Percentiles rank a stretch among this genome's conserved stretches.
phyloP scores from a whole-genome alignment of 1,140 invertebrate species.

The Pseudomyrmex pallidus region DNA sequence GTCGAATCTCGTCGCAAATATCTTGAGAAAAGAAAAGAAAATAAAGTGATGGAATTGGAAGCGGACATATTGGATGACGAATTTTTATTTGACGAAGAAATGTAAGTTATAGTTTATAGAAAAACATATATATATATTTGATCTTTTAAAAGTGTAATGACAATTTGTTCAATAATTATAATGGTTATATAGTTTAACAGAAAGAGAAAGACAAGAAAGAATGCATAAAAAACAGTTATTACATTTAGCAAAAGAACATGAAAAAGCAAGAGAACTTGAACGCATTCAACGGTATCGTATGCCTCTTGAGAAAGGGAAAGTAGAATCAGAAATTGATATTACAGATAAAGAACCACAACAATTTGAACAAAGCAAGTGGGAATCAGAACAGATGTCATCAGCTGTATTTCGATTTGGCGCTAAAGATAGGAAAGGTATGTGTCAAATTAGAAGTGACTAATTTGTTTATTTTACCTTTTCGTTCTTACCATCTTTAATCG shows the following conservation, averaged over 20 bases:
- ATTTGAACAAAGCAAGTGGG: constrained; percentile 99
- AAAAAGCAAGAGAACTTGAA: constrained; percentile 95
- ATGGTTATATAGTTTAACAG: constrained; percentile 89
- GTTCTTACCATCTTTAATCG: too few species aligned
- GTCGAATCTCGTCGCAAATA: constrained; percentile 97
- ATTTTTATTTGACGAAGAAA: constrained; percentile 95
- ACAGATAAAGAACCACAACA: constrained; percentile 95
- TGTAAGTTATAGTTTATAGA: constrained; percentile 86
- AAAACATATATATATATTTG: background rate
- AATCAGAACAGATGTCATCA: constrained; percentile 98
- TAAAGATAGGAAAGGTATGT: constrained; percentile 90
- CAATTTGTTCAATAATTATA: background rate
- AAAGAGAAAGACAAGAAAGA: constrained; percentile 92
- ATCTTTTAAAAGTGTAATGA: too few species aligned
- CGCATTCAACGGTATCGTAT: constrained; percentile 97
- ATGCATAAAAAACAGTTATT: constrained; percentile 97
- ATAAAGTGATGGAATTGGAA: constrained; percentile 98
- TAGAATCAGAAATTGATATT: constrained; percentile 89
- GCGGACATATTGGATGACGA: constrained; percentile 98
- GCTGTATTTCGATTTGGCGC: constrained; percentile 97
- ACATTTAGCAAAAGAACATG: constrained; percentile 97
- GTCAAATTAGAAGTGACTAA: constrained; percentile 49
- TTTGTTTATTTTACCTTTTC: background rate
- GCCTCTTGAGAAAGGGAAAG: constrained; percentile 90
- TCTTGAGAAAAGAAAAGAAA: constrained; percentile 97